Percentiles rank a stretch among this genome's conserved stretches.
Conservation (phyloP, 2,113 vertebrate genomes). For the Thryonomys swinderianus region DNA sequence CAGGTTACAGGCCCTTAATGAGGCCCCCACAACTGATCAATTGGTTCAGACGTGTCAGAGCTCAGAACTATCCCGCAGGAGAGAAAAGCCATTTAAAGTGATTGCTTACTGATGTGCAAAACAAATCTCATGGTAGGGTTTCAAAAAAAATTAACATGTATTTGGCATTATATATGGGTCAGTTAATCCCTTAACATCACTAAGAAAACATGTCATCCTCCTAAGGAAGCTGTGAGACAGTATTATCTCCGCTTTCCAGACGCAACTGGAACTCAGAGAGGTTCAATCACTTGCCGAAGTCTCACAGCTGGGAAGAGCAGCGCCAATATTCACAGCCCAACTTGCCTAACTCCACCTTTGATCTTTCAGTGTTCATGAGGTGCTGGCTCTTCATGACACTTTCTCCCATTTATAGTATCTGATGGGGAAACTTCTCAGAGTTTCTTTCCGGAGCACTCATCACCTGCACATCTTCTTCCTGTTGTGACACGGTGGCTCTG, state of each 20-base stretch:
- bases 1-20: not conserved
- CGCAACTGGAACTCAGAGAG: not conserved
- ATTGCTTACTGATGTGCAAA: not conserved
- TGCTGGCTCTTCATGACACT: not conserved
- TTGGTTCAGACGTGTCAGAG: not conserved
- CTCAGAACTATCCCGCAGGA: not conserved
- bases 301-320: constrained; percentile 41
- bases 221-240: not conserved
- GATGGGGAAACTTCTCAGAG: constrained; percentile 2
- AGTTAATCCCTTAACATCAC: not conserved
- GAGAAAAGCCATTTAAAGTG: not conserved
- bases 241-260: not conserved
- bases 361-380: not conserved
- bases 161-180: not conserved
- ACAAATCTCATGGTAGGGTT: not conserved
- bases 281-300: not conserved
- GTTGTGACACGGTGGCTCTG: not conserved
- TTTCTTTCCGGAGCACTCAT: not conserved
- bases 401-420: not conserved
- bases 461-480: not conserved
- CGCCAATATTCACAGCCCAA: not conserved
- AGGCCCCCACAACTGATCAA: not conserved
- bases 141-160: not conserved
- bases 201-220: not conserved
- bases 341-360: not conserved